These are phyloP conservation scores for Mormyrus lacerda DNA, from an alignment of 2,113 vertebrate species.

Conservation along the genomic window DNA sequence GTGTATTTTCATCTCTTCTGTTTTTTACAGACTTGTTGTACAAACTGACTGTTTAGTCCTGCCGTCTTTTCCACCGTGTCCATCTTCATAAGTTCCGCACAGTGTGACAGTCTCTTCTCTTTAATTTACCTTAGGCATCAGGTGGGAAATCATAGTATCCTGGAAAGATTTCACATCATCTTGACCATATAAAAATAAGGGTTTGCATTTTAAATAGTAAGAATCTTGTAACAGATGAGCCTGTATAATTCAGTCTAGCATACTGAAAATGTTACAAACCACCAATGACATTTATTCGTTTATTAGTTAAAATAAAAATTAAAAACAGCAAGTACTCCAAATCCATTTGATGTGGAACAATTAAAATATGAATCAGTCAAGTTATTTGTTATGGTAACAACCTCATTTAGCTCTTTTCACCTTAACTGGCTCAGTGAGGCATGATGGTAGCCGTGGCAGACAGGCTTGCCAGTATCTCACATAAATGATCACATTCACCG, in stretches of 20 bases:
- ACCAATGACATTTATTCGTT: background rate
- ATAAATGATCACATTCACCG: conserved; percentile 94
- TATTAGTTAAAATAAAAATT: too few relatives aligned
- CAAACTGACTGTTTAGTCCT: background rate
- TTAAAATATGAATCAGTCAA: conserved; percentile 54
- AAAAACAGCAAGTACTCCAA: background rate
- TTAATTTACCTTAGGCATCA: background rate
- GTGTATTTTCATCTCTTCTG: background rate
- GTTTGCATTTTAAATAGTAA: background rate
- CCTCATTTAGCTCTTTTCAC: conserved; percentile 64
- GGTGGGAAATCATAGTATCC: background rate
- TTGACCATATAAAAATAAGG: background rate
- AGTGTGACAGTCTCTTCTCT: background rate
- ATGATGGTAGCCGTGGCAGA: conserved; percentile 54
- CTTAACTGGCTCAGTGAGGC: conserved; percentile 53
- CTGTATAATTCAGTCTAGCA: background rate
- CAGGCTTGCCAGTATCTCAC: conserved; percentile 81
- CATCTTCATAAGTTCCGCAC: background rate
- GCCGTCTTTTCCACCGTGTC: background rate
- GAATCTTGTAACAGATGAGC: background rate
- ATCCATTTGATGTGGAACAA: background rate
- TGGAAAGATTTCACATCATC: background rate
- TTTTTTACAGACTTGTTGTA: background rate
- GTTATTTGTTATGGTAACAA: conserved; percentile 48
- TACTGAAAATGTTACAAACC: background rate